Conservation (phyloP, 2,797 vertebrate genomes). For the Poecilia picta region DNA sequence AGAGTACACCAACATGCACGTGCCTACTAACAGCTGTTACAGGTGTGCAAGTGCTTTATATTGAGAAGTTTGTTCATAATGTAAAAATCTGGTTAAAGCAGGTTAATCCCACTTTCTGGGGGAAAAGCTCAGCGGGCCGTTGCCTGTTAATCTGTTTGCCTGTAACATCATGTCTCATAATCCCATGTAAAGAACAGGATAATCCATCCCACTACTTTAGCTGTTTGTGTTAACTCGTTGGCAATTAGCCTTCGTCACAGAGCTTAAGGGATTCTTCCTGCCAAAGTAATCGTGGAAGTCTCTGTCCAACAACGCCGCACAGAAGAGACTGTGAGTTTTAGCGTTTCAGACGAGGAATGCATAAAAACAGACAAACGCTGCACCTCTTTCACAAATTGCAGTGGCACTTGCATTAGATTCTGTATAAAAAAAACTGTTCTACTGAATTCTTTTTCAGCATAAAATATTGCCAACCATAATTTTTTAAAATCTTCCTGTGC, state of each 20-base stretch:
- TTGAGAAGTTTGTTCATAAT: background rate
- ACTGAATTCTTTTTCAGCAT: background rate
- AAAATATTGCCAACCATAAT: background rate
- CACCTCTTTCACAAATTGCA: background rate
- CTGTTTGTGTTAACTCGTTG: slow-evolving; percentile 50
- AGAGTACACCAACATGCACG: background rate
- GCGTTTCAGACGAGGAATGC: background rate
- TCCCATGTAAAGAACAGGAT: slow-evolving; percentile 47
- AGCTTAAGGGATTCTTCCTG: slow-evolving; percentile 4
- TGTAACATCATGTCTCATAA: slow-evolving; percentile 63
- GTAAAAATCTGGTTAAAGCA: slow-evolving; percentile 41
- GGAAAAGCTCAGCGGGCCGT: slow-evolving; percentile 40
- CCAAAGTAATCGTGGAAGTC: background rate
- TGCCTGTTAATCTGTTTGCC: slow-evolving; percentile 65
- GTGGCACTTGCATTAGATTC: background rate
- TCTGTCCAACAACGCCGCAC: background rate
- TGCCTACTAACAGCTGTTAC: background rate
- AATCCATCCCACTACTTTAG: slow-evolving; percentile 70
- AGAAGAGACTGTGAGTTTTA: background rate
- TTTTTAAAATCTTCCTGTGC: background rate
- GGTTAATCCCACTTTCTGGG: slow-evolving; percentile 63
- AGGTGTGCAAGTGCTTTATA: background rate
- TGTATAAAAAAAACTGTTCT: background rate
- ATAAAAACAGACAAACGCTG: background rate
- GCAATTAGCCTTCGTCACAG: slow-evolving; percentile 33